Percentiles rank a stretch among this genome's conserved stretches.
Conservation (phyloP, 2,113 vertebrate genomes). For the Hippocampus guttulatus region DNA sequence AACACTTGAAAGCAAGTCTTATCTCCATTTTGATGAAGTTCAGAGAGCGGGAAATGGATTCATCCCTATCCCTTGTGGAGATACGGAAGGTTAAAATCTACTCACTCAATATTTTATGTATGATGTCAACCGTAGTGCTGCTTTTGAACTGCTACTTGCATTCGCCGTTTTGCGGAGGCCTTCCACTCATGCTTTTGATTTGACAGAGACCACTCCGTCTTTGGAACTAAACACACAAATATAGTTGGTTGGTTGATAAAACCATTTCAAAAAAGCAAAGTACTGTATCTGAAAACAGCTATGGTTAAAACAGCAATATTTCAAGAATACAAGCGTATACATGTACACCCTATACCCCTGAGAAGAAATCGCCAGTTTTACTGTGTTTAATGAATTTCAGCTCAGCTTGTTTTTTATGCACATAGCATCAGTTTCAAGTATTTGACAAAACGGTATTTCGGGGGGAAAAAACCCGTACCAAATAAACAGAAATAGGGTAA, state of each 20-base stretch:
- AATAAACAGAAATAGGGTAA: background rate
- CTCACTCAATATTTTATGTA: conserved; percentile 59
- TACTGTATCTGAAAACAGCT: background rate
- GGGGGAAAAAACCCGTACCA: background rate
- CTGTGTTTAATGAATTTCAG: background rate
- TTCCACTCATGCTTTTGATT: background rate
- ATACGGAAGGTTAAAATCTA: conserved; percentile 59
- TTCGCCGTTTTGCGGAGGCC: conserved; percentile 9
- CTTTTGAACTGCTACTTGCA: conserved; percentile 16
- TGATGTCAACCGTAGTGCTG: conserved; percentile 40
- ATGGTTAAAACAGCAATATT: background rate
- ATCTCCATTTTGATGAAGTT: conserved; percentile 65
- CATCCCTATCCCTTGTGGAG: conserved; percentile 42
- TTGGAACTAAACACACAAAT: background rate
- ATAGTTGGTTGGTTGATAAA: background rate
- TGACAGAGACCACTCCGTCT: background rate
- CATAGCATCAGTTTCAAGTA: background rate
- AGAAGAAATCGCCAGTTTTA: background rate
- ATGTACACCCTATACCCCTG: background rate
- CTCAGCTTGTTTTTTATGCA: background rate
- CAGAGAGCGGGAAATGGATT: conserved; percentile 54
- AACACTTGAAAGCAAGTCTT: conserved; percentile 61
- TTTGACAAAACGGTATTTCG: background rate
- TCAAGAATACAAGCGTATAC: background rate
- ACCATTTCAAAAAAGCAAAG: background rate